A percentile compares a stretch with the other conserved stretches of the same genome.
Evolutionary conservation across 64 coral and sea anemone species (phyloP).

Genomic region (Catalaphyllia jardinei): DNA sequence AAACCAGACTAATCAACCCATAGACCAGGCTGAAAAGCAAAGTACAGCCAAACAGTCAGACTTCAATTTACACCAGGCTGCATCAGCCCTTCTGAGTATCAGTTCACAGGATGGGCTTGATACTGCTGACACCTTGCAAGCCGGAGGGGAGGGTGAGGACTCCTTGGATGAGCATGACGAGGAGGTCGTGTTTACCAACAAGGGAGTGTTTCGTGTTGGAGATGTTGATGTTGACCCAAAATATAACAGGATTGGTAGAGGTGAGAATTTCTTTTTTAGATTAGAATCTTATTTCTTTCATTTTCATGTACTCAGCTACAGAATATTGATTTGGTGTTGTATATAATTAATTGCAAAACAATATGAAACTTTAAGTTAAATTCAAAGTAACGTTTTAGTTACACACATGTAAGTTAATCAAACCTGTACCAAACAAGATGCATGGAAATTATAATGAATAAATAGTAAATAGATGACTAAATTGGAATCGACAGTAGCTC

Average conservation of each 20-base stretch:
- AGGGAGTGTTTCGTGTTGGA: constrained; percentile 95
- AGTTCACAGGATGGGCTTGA: constrained; percentile 64
- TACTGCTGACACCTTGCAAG: neutral
- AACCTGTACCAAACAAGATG: too few species aligned
- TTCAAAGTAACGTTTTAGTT: too few species aligned
- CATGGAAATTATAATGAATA: too few species aligned
- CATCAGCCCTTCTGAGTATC: constrained; percentile 85
- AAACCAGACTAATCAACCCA: neutral
- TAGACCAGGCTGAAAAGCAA: constrained; percentile 14
- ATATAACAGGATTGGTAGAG: constrained; percentile 94
- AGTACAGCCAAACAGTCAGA: constrained; percentile 40
- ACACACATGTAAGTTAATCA: too few species aligned
- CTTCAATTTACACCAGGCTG: constrained; percentile 90
- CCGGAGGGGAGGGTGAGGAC: constrained; percentile 25
- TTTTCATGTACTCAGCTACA: neutral
- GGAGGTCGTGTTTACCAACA: constrained; percentile 91
- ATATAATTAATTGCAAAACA: too few species aligned
- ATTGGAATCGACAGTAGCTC: too few species aligned
- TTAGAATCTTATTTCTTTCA: neutral
- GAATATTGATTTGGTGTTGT: too few species aligned
- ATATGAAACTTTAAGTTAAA: too few species aligned
- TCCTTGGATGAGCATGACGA: constrained; percentile 61
- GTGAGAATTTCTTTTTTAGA: constrained; percentile 29
- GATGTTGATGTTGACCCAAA: constrained; percentile 98
- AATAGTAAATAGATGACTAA: too few species aligned